These are phyloP conservation scores for Sciaenops ocellatus DNA, from an alignment of 2,797 vertebrate species.

Conservation along the genomic window DNA sequence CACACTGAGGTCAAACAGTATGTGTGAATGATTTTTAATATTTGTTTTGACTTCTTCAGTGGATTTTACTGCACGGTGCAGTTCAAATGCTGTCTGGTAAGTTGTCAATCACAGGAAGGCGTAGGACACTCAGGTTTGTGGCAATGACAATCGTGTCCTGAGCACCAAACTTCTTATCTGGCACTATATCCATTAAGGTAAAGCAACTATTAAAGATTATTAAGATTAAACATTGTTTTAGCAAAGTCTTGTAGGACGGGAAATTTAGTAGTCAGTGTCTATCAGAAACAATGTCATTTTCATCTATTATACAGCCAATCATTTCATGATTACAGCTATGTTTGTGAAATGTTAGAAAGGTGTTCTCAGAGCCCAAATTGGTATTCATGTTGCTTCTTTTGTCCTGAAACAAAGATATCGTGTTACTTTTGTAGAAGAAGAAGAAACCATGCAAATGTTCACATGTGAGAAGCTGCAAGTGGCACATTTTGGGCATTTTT, in stretches of 20 bases:
- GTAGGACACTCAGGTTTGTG: not conserved
- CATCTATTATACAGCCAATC: too few species aligned
- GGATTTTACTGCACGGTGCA: constrained; percentile 17
- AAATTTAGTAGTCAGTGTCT: not conserved
- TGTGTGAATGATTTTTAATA: constrained; percentile 27
- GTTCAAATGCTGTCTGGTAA: constrained; percentile 32
- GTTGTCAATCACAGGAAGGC: constrained; percentile 30
- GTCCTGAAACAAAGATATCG: not conserved
- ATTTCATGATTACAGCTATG: too few species aligned
- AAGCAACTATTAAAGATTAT: not conserved
- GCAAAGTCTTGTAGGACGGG: not conserved
- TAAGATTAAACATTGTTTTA: not conserved
- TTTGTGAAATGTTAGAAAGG: too few species aligned
- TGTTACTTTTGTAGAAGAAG: not conserved
- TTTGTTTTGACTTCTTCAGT: constrained; percentile 37
- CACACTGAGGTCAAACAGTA: constrained; percentile 51
- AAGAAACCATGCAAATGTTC: not conserved
- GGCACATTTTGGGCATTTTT: not conserved
- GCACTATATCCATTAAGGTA: not conserved
- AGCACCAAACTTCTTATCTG: not conserved
- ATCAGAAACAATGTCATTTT: not conserved
- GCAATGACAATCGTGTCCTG: not conserved
- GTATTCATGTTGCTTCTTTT: not conserved
- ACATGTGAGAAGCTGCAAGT: not conserved
- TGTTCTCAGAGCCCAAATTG: not conserved